Evolutionary conservation across 1,140 invertebrate species (phyloP), one percentile per base, ranked within the genome.

Genomic region (Aphis craccivora): DNA sequence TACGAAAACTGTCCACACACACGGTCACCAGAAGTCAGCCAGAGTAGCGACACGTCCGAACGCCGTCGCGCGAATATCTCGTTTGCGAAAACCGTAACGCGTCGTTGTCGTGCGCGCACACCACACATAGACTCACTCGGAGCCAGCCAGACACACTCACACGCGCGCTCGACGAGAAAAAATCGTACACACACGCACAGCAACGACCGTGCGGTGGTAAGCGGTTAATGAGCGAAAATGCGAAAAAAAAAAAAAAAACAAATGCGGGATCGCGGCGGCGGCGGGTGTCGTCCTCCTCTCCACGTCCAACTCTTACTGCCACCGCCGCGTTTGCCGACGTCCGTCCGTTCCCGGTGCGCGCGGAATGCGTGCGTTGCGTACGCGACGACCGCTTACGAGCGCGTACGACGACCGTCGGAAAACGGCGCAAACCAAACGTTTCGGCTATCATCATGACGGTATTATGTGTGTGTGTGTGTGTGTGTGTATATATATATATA

Each of bases 151-250:
- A 48, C 86, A 48, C n/a, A 2, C 55, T 43, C 89, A 23, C 55
- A 40, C 37, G 9, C 37, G 53, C 88, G 22, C 22, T 9, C 7
- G 25, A 22, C 87, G 87, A 25, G 25, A 89, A 45, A 89, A 89
- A 35, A 89, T 35, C n/a, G 40, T 40, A 90, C 89, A 40, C 89
- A 40, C 51, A 43, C 18, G 35, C 30, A 40, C 84, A 45, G 35
- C 90, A 37, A 60, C 53, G 37, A 45, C 25, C 37, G 55, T 60
- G 55, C 53, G 37, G 40, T 37, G 37, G 90, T 60, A 48, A 76
- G 40, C 53, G 53, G 90, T 60, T 91, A 76, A 87, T 87, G 86
- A 87, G 86, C 43, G 45, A 87, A 87, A 48, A 87, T 45, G 86
- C 84, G 18, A n/a, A n/a, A 84, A 84, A 81, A 81, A 76, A 43